Evolutionary conservation across 1,140 invertebrate species (phyloP).

Genomic region (Drosophila jambulina): DNA sequence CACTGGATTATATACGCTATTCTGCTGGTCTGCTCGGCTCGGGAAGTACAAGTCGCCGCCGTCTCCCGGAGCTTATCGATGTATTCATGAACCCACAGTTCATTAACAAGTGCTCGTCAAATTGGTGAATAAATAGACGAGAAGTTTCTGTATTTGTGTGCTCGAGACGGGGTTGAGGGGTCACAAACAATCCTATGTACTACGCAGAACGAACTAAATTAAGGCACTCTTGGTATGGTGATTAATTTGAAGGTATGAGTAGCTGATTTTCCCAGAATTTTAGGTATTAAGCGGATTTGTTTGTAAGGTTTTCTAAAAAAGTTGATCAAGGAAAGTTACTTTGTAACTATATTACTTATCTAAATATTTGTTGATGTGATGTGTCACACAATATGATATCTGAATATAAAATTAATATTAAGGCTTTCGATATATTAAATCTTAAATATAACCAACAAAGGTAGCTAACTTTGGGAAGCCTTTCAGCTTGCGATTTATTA

Average conservation of each 20-base stretch:
- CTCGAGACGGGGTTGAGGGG: slow-evolving; percentile 1
- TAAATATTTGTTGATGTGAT: no score
- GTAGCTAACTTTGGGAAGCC: no score
- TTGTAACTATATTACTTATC: no score
- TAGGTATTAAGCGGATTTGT: not conserved
- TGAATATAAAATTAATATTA: no score
- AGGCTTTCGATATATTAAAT: no score
- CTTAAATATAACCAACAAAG: no score
- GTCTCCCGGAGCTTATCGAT: slow-evolving; percentile 20
- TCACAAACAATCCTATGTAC: slow-evolving; percentile 34
- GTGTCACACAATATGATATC: no score
- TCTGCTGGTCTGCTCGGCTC: not conserved
- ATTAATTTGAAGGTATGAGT: not conserved
- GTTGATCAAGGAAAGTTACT: no score
- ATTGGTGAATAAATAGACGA: slow-evolving; percentile 27
- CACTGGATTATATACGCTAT: slow-evolving; percentile 48
- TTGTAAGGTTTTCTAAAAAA: no score
- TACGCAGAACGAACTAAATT: slow-evolving; percentile 11
- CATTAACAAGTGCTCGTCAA: slow-evolving; percentile 67
- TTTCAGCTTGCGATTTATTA: no score
- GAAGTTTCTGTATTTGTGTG: slow-evolving; percentile 7
- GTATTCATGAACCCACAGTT: slow-evolving; percentile 46
- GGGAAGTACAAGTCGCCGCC: slow-evolving; percentile 20
- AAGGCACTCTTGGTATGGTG: not conserved
- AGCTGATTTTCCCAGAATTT: not conserved